Evolutionary conservation across 2,797 vertebrate genomes (phyloP).

Genomic region (Gallirallus australis): DNA sequence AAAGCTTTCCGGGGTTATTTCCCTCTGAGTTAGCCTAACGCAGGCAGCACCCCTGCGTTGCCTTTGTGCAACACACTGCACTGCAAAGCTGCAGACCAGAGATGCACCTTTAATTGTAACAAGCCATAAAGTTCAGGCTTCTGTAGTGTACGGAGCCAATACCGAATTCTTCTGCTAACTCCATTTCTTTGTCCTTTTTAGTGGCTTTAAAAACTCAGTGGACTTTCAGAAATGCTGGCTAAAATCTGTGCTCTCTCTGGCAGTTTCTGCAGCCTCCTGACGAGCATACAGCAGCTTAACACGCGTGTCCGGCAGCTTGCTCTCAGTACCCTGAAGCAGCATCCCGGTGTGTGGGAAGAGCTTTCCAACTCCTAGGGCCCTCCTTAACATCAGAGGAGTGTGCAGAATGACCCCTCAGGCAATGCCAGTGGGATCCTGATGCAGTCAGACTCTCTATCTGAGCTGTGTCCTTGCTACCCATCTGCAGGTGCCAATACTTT

Average conservation of each 20-base stretch:
- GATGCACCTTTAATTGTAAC: background rate
- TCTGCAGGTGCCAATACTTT: background rate
- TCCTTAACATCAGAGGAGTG: accelerated
- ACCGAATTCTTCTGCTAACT: background rate
- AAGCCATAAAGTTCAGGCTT: background rate
- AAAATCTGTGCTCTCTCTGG: background rate
- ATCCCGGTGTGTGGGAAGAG: accelerated
- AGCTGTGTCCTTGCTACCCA: background rate
- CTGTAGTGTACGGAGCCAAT: background rate
- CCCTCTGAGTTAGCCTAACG: background rate
- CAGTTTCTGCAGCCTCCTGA: background rate
- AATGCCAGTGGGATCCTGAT: too few relatives aligned
- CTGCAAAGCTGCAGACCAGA: background rate
- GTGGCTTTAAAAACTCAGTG: background rate
- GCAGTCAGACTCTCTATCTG: accelerated
- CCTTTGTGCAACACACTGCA: background rate
- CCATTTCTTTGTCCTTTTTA: background rate
- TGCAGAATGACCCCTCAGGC: background rate
- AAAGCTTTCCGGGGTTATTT: background rate
- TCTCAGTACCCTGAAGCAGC: background rate
- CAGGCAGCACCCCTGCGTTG: background rate
- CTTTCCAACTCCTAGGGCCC: background rate
- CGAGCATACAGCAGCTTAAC: background rate
- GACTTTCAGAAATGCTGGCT: background rate
- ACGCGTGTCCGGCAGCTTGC: background rate